Conservation (phyloP, 2,113 vertebrate species). For the Pithys albifrons region DNA sequence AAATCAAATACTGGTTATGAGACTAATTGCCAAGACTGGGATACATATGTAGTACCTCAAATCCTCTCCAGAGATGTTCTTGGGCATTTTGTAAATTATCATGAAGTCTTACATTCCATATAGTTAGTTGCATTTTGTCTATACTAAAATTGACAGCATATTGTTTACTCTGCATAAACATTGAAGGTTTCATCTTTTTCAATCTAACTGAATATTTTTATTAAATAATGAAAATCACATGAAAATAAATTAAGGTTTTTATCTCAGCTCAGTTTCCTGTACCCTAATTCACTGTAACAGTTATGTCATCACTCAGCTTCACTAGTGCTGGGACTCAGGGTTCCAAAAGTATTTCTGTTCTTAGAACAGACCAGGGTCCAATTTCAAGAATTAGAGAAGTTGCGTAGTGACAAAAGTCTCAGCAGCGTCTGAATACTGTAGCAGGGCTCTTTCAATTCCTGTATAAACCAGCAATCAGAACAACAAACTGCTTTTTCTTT, state of each 20-base stretch:
- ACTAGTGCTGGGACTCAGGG: not conserved
- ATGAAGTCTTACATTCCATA: not conserved
- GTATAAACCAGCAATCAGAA: not conserved
- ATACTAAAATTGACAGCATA: not conserved
- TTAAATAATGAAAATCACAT: not conserved
- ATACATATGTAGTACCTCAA: not conserved
- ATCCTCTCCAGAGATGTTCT: not conserved
- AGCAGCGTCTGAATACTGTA: not conserved
- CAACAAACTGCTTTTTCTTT: not conserved
- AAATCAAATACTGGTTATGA: not conserved
- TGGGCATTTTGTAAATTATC: not conserved
- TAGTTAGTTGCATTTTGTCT: not conserved
- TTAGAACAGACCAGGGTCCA: not conserved
- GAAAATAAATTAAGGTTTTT: not conserved
- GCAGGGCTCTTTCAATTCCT: slow-evolving; percentile 31
- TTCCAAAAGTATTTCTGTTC: not conserved
- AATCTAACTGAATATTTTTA: not conserved
- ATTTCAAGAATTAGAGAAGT: slow-evolving; percentile 25
- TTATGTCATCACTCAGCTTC: not conserved
- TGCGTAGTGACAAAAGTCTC: not conserved
- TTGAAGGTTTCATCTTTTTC: not conserved
- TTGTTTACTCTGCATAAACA: not conserved
- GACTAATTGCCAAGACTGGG: not conserved
- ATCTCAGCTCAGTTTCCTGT: not conserved
- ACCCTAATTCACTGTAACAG: not conserved